Conservation (phyloP, 2,113 vertebrate species). For the Leptodactylus fuscus region DNA sequence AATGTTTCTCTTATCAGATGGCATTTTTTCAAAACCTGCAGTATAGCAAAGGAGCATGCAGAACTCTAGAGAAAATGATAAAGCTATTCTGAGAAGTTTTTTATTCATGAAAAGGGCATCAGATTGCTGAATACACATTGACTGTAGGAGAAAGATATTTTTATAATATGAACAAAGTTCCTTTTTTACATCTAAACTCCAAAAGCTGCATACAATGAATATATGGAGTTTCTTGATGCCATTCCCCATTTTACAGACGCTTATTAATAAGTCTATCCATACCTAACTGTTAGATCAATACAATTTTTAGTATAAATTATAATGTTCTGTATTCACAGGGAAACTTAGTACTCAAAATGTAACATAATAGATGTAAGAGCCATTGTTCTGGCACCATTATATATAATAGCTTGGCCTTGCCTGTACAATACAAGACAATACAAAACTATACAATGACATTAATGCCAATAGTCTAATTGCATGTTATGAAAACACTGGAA, state of each 20-base stretch:
- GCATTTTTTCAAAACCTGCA: neutral
- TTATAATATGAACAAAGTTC: too few relatives aligned
- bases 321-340: constrained; percentile 12
- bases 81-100: neutral
- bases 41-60: neutral
- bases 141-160: neutral
- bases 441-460: constrained; percentile 34
- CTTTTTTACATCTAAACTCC: neutral
- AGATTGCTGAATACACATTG: neutral
- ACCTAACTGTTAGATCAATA: neutral
- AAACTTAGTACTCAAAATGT: neutral
- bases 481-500: constrained; percentile 30
- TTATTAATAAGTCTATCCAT: neutral
- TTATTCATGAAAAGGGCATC: neutral
- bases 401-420: constrained; percentile 28
- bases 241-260: neutral
- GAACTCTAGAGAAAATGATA: neutral
- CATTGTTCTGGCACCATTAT: neutral
- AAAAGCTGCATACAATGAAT: neutral
- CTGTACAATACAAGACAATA: constrained; percentile 25
- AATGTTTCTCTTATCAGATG: neutral
- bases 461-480: constrained; percentile 35
- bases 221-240: neutral
- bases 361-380: neutral
- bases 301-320: neutral